Evolutionary conservation across 2,113 vertebrate species (phyloP).

Genomic region (Myiagra hebetior): DNA sequence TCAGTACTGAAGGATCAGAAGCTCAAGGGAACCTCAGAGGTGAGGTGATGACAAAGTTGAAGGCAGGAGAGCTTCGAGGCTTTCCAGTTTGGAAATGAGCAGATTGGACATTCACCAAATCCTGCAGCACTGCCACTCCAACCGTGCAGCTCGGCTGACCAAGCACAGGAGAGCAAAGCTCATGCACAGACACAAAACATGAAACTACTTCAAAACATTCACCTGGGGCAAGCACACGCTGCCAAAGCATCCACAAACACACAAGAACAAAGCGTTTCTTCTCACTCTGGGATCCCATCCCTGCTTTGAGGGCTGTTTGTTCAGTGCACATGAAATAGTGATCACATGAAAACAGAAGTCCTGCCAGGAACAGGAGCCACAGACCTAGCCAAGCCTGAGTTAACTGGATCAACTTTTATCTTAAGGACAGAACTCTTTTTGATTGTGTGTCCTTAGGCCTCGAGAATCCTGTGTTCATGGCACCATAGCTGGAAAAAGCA

Average conservation of each 20-base stretch:
- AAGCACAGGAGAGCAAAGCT: not conserved
- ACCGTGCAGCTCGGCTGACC: not conserved
- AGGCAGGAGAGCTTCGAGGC: not conserved
- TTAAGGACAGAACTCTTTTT: not conserved
- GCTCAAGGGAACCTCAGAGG: not conserved
- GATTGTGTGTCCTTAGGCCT: not conserved
- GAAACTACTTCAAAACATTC: not conserved
- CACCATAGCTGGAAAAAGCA: not conserved
- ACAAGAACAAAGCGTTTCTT: not conserved
- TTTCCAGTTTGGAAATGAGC: not conserved
- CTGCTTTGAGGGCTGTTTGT: not conserved
- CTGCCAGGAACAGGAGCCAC: not conserved
- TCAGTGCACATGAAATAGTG: not conserved
- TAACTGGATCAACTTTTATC: not conserved
- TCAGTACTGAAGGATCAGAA: not conserved
- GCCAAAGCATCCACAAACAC: not conserved
- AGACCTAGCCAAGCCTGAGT: not conserved
- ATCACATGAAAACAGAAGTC: not conserved
- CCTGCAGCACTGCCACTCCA: not conserved
- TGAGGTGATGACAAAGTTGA: not conserved
- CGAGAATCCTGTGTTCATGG: accelerated
- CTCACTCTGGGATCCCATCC: not conserved
- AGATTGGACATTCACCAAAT: not conserved
- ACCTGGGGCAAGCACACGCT: not conserved
- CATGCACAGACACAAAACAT: not conserved